A percentile compares a stretch with the other conserved stretches of the same genome.
These are phyloP conservation scores for Agrochola circellaris DNA, from an alignment of 2,888 invertebrate species.

Conservation along the genomic window DNA sequence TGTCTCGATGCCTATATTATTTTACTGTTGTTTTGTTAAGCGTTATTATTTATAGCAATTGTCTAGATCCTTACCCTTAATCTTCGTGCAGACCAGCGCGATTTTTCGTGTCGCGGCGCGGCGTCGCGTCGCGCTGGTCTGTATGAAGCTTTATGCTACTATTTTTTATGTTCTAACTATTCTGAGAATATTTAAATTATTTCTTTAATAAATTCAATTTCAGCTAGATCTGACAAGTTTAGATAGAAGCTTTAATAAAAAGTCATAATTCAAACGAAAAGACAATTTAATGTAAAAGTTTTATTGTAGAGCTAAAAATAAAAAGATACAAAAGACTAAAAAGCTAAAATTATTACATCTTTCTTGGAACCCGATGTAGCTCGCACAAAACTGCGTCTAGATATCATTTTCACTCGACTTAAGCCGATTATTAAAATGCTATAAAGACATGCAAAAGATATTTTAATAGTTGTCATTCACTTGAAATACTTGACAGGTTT, in stretches of 20 bases:
- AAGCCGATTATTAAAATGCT: slow-evolving; percentile 38
- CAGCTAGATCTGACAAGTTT: not conserved
- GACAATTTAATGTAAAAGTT: not conserved
- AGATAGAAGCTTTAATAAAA: not conserved
- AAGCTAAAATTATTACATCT: not conserved
- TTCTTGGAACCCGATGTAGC: slow-evolving; percentile 28
- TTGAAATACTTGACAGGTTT: slow-evolving; percentile 16
- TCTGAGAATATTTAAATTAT: not conserved
- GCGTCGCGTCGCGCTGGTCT: too few species aligned
- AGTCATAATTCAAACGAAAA: not conserved
- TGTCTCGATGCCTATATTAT: not conserved
- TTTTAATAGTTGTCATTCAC: slow-evolving; percentile 34
- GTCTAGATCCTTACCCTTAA: not conserved
- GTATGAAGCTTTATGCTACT: too few species aligned
- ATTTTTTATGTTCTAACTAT: not conserved
- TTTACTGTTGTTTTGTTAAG: not conserved
- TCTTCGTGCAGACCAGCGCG: too few species aligned
- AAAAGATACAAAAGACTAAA: not conserved
- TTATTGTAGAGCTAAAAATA: slow-evolving; percentile 2
- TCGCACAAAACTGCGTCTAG: not conserved
- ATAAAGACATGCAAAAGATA: slow-evolving; percentile 23
- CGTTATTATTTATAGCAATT: not conserved
- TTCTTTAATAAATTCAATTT: not conserved
- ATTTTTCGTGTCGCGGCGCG: too few species aligned
- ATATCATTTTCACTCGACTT: slow-evolving; percentile 39